Evolutionary conservation across 2,113 vertebrate species (phyloP), one percentile per base, ranked within the genome.

Genomic region (Thryonomys swinderianus): DNA sequence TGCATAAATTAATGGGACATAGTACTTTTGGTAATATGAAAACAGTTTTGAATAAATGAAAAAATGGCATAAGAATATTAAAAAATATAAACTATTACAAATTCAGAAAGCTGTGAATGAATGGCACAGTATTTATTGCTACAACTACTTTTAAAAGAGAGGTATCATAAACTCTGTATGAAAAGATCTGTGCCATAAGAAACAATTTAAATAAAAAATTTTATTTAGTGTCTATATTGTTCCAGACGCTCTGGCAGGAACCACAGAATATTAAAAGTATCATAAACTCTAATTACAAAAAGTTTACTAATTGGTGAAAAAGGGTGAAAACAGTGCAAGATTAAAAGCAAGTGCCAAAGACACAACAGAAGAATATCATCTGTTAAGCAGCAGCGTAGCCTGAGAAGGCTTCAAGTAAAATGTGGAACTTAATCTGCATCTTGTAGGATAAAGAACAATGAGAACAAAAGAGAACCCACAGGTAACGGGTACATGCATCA

Each of bases 111-210:
- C 76, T 86, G 16, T 66, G 40, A 62, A 34, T 84, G 30, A 93
- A 85, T 59, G 9, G n/a, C 64, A 87, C 11, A 83, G n/a, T 27
- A 64, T 5, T 95, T 40, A 90, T 23, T 76, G 30, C 30, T 84
- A 76, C n/a, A 88, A 80, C 71, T 42, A 20, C 51, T 82, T 90
- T 71, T 76, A 82, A 94, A 95, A n/a, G 17, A 87, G 86, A 84
- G 13, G 32, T 81, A 11, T 57, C 27, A 92, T 57, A 88, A 84
- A 92, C 12, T 57, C 30, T 27, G 12, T 45, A 76, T 53, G 55
- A 17, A 87, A 34, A 81, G 7, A 61, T 9, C n/a, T 59, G 7
- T 80, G 69, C 59, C 57, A 62, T 3, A 66, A 87, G 83, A 90
- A 92, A 88, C n/a, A 82, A n/a, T 10, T 51, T 51, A 51, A 51